Percentiles rank a stretch among this genome's conserved stretches.
Evolutionary conservation across 2,797 vertebrate genomes (phyloP).

Genomic region (Sebastes taczanowskii): DNA sequence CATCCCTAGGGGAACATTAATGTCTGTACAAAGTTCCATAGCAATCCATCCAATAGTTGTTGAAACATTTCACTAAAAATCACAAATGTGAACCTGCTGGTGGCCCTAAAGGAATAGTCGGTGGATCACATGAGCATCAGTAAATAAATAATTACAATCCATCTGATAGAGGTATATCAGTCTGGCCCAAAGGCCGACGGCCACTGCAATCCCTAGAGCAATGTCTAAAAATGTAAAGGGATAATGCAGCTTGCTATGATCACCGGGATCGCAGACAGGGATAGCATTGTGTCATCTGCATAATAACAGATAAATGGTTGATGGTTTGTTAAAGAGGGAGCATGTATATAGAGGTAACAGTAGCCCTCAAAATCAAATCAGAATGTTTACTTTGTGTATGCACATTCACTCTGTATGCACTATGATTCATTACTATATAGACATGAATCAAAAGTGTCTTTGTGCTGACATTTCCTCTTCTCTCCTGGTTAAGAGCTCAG

Average conservation of each 20-base stretch:
- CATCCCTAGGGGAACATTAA: background rate
- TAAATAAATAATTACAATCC: background rate
- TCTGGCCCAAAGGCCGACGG: background rate
- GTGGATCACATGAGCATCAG: too few relatives aligned
- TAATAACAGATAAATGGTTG: background rate
- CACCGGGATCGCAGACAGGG: background rate
- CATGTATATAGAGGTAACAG: background rate
- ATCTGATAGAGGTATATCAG: background rate
- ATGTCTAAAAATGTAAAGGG: too few relatives aligned
- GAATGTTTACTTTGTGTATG: background rate
- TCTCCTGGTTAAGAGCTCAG: background rate
- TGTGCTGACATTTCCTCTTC: background rate
- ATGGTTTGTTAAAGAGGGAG: background rate
- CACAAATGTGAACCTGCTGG: background rate
- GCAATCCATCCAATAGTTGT: background rate
- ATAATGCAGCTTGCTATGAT: background rate
- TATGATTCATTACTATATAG: background rate
- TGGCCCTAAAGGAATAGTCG: background rate
- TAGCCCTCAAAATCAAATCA: background rate
- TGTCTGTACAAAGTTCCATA: background rate
- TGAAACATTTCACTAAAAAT: background rate
- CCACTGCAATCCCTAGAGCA: too few relatives aligned
- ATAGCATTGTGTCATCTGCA: background rate
- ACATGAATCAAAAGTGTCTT: background rate
- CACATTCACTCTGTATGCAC: background rate